These are phyloP conservation scores for Phalacrocorax pelagicus DNA, from an alignment of 2,113 vertebrate species.

Conservation along the genomic window DNA sequence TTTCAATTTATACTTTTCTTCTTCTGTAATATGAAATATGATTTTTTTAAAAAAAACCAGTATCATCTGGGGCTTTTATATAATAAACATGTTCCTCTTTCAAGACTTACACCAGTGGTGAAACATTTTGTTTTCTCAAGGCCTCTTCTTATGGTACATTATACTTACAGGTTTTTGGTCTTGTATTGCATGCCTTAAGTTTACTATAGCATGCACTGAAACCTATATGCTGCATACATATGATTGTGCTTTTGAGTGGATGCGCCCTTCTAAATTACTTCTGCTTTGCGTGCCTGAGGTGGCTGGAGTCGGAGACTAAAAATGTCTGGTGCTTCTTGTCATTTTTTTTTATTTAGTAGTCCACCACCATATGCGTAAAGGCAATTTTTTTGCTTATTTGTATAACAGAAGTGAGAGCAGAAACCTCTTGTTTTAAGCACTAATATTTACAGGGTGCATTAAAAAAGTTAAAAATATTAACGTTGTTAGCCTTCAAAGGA, in stretches of 20 bases:
- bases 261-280: not conserved
- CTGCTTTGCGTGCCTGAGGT: not conserved
- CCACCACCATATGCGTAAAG: not conserved
- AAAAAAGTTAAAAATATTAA: not conserved
- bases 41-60: not conserved
- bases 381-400: not conserved
- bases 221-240: accelerated
- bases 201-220: not conserved
- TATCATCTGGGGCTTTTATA: not conserved
- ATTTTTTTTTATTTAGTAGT: not conserved
- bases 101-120: not conserved
- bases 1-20: not conserved
- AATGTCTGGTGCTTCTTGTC: not conserved
- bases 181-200: not conserved
- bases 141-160: not conserved
- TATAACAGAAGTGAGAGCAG: not conserved
- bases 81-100: not conserved
- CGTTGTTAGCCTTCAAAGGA: not conserved
- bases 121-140: not conserved
- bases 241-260: not conserved
- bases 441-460: not conserved
- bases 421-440: not conserved
- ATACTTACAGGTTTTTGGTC: not conserved
- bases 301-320: not conserved
- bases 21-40: not conserved